Evolutionary conservation across 1,140 invertebrate genomes (phyloP).

Genomic region (Pectinophora gossypiella): DNA sequence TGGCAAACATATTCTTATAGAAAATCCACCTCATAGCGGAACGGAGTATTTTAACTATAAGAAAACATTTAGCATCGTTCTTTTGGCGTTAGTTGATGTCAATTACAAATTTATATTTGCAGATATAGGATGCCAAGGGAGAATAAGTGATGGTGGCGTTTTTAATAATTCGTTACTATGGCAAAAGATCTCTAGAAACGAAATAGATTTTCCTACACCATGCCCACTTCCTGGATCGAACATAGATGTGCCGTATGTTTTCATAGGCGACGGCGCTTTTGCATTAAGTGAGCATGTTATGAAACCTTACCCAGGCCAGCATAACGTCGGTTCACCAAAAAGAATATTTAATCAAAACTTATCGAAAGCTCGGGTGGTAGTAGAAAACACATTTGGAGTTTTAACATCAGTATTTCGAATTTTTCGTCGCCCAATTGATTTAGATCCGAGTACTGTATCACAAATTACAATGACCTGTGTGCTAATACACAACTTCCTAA

Average conservation of each 20-base stretch:
- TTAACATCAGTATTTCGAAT: slow-evolving; percentile 47
- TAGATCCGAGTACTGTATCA: slow-evolving; percentile 32
- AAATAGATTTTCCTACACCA: slow-evolving; percentile 31
- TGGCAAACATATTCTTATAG: background rate
- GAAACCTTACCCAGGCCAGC: slow-evolving; percentile 50
- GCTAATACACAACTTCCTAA: slow-evolving; percentile 41
- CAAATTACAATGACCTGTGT: slow-evolving; percentile 26
- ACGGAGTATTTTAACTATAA: background rate
- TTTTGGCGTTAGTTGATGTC: slow-evolving; percentile 18
- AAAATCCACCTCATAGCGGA: background rate
- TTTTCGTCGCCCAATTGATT: slow-evolving; percentile 37
- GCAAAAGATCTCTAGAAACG: slow-evolving; percentile 13
- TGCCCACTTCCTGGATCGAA: slow-evolving; percentile 25
- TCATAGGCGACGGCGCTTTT: slow-evolving; percentile 75
- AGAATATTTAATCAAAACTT: slow-evolving; percentile 42
- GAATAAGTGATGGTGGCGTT: slow-evolving; percentile 18
- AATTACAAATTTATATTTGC: slow-evolving; percentile 25
- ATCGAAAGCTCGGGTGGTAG: slow-evolving; percentile 32
- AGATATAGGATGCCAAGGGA: slow-evolving; percentile 21
- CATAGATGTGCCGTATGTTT: slow-evolving; percentile 36
- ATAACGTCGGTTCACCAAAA: slow-evolving; percentile 15
- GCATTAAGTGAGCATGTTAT: slow-evolving; percentile 47
- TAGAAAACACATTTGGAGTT: slow-evolving; percentile 72
- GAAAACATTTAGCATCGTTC: background rate
- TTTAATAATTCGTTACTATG: slow-evolving; percentile 16